Evolutionary conservation across 2,113 vertebrate genomes (phyloP).

Genomic region (Acanthochromis polyacanthus): DNA sequence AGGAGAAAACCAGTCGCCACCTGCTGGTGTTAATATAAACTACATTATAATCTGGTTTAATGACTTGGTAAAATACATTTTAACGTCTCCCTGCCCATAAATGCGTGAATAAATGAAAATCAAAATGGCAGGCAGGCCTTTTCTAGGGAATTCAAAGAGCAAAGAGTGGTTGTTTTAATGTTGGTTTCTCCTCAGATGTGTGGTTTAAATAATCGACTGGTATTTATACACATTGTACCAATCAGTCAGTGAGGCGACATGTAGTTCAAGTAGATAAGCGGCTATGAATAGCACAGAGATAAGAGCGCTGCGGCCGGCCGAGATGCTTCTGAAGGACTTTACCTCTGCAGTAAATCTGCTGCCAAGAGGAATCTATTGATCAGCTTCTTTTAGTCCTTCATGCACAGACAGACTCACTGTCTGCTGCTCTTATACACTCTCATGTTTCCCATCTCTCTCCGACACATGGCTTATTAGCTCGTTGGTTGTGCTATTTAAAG

Average conservation of each 20-base stretch:
- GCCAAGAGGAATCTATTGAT: slow-evolving; percentile 51
- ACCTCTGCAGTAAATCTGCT: slow-evolving; percentile 51
- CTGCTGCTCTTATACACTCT: not conserved
- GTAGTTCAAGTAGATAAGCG: slow-evolving; percentile 38
- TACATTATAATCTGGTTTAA: no score
- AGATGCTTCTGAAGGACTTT: slow-evolving; percentile 31
- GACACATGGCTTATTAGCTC: not conserved
- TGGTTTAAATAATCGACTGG: not conserved
- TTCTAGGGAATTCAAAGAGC: not conserved
- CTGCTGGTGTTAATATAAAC: slow-evolving; percentile 32
- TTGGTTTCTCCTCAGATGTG: not conserved
- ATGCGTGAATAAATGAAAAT: no score
- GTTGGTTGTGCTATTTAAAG: slow-evolving; percentile 48
- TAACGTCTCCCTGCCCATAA: no score
- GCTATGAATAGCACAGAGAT: slow-evolving; percentile 36
- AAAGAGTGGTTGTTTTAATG: not conserved
- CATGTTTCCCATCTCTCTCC: not conserved
- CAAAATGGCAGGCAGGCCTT: not conserved
- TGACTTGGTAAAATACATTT: no score
- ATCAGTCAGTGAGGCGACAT: not conserved
- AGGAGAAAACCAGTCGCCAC: slow-evolving; percentile 6
- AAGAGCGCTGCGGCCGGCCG: not conserved
- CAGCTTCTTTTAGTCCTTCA: slow-evolving; percentile 2
- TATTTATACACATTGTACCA: not conserved
- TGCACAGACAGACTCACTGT: slow-evolving; percentile 12